Evolutionary conservation across 2,113 vertebrate genomes (phyloP).

Genomic region (Megaceryle maxima): DNA sequence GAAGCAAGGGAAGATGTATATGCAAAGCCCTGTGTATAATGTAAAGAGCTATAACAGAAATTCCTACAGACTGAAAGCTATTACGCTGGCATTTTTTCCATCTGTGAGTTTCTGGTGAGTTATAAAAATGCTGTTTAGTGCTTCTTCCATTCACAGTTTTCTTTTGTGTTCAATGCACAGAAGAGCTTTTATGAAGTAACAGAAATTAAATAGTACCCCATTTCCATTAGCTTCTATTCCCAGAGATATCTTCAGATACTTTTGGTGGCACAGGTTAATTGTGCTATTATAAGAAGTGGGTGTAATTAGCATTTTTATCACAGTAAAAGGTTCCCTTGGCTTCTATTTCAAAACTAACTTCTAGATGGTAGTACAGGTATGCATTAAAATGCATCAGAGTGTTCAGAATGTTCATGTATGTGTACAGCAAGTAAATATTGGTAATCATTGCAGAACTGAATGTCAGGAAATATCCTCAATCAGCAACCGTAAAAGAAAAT

Average conservation of each 20-base stretch:
- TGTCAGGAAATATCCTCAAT: constrained; percentile 4
- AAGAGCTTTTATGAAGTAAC: constrained; percentile 3
- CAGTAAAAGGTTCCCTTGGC: neutral
- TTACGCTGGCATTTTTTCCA: neutral
- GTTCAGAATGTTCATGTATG: neutral
- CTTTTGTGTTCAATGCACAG: neutral
- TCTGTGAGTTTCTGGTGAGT: neutral
- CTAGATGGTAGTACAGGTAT: neutral
- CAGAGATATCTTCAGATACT: constrained; percentile 14
- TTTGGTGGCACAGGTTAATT: constrained; percentile 39
- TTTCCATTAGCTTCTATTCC: constrained; percentile 20
- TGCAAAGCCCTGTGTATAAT: neutral
- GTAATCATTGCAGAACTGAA: constrained; percentile 5
- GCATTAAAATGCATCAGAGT: neutral
- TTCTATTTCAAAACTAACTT: neutral
- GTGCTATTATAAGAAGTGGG: constrained; percentile 12
- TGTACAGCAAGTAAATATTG: constrained; percentile 14
- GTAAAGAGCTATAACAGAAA: neutral
- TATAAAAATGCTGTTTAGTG: neutral
- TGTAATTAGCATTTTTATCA: constrained; percentile 30
- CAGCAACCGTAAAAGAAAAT: neutral
- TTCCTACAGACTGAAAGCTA: neutral
- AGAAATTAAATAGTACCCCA: neutral
- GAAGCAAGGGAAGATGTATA: neutral
- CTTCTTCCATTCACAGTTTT: neutral